Percentiles rank a stretch among this genome's conserved stretches.
Conservation (phyloP, 2,888 invertebrate species). For the Callosobruchus maculatus region DNA sequence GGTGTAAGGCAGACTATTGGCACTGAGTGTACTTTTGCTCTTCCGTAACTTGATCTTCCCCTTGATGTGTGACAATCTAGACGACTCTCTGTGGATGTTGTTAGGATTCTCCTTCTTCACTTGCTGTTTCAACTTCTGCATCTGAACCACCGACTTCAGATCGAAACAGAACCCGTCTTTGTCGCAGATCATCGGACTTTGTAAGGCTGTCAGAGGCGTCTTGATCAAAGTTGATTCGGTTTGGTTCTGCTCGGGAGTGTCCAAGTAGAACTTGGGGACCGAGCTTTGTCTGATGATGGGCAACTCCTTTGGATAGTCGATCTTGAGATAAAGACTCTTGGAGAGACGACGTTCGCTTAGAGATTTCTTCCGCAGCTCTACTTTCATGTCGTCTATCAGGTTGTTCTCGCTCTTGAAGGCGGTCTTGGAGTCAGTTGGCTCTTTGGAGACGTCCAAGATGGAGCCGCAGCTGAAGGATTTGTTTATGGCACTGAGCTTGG, state of each 20-base stretch:
- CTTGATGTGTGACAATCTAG: constrained; percentile 30
- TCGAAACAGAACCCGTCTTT: constrained; percentile 35
- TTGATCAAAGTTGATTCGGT: constrained; percentile 34
- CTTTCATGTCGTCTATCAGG: constrained; percentile 17
- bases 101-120: constrained; percentile 10
- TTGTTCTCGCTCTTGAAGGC: constrained; percentile 9
- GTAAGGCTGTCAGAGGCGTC: constrained; percentile 34
- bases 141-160: constrained; percentile 46
- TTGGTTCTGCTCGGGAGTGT: constrained; percentile 44
- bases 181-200: constrained; percentile 39
- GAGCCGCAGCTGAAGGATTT: constrained; percentile 31
- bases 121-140: constrained; percentile 38
- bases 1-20: constrained; percentile 27
- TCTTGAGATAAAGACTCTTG: constrained; percentile 41
- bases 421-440: constrained; percentile 8
- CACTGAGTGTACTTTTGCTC: constrained; percentile 31
- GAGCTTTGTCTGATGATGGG: constrained; percentile 46
- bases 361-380: constrained; percentile 39
- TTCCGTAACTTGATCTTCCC: constrained; percentile 36
- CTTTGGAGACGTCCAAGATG: constrained; percentile 19
- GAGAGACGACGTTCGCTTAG: constrained; percentile 44
- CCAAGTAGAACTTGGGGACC: constrained; percentile 47
- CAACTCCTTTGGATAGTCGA: constrained; percentile 38
- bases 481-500: constrained; percentile 11
- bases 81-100: constrained; percentile 23